These are phyloP conservation scores for Zingel zingel DNA, from an alignment of 2,113 vertebrate species.

Conservation along the genomic window DNA sequence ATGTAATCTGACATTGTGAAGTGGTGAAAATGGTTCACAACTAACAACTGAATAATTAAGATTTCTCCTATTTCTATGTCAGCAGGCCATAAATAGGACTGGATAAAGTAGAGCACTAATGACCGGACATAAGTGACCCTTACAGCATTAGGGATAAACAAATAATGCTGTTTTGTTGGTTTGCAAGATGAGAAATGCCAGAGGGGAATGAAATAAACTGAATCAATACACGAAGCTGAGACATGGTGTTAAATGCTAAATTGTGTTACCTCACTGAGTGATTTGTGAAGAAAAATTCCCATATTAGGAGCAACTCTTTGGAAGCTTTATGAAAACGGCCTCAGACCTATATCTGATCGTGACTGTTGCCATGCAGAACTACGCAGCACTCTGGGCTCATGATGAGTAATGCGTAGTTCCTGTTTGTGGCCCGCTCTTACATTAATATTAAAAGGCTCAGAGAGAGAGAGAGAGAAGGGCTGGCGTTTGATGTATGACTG, in stretches of 20 bases:
- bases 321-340: conserved; percentile 18
- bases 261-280: conserved; percentile 30
- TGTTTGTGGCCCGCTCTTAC: conserved; percentile 64
- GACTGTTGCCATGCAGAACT: conserved; percentile 77
- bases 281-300: conserved; percentile 29
- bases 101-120: background rate
- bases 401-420: conserved; percentile 73
- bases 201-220: conserved; percentile 33
- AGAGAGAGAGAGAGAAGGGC: background rate
- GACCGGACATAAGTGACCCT: background rate
- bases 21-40: conserved; percentile 1
- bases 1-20: background rate
- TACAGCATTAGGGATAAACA: background rate
- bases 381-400: conserved; percentile 46
- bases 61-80: background rate
- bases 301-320: background rate
- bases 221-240: conserved; percentile 22
- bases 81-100: background rate
- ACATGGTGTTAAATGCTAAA: conserved; percentile 34
- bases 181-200: conserved; percentile 17
- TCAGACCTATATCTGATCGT: conserved; percentile 57
- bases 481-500: conserved; percentile 54
- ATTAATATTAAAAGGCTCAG: conserved; percentile 75
- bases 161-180: conserved; percentile 29
- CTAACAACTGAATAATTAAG: background rate